Evolutionary conservation across 2,113 vertebrate genomes (phyloP), one percentile per base, ranked within the genome.

Genomic region (Nymphicus hollandicus): DNA sequence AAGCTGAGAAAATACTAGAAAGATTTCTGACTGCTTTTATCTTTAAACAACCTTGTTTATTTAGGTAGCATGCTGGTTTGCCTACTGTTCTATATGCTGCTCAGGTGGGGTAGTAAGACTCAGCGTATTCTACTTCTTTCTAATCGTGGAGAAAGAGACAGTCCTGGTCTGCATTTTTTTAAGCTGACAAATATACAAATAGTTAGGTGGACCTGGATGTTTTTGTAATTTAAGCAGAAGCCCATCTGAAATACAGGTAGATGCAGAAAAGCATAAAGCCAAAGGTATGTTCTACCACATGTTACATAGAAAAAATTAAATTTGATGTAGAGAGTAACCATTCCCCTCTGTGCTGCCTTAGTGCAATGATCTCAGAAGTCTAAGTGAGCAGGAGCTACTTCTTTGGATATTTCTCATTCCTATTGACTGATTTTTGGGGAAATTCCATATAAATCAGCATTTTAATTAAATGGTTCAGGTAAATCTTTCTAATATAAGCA

Each of bases 381-480:
- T 11, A 43, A 72, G 27, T 11, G 25, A 64, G 23, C 17, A 56
- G 28, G 12, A 91, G 23, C 58, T 53, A 8, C 63, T 76, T 0
- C n/a, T 77, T 53, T 6, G 60, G 46, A 91, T 87, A 37, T 22
- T 95, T 91, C 79, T 81, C 74, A 71, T 95, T 91, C 88, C 82
- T 86, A 37, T 33, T 77, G 72, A 88, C 20, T 74, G 68, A 77
- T 90, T 63, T 92, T 63, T 1, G 25, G 85, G 84, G 37, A 88
- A 95, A 86, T 84, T 88, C 89, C 81, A 37, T 64, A 91, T 41
- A 50, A 97, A 94, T 84, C 84, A 95, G 17, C 37, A 74, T 91
- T 91, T 97, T 87, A 97, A 96, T 96, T 94, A 95, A 88, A 35
- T 31, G 74, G 70, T 81, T 55, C 46, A 44, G n/a, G 47, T 71